Conservation (phyloP, 2,888 invertebrate genomes). For the Plebejus anna region DNA sequence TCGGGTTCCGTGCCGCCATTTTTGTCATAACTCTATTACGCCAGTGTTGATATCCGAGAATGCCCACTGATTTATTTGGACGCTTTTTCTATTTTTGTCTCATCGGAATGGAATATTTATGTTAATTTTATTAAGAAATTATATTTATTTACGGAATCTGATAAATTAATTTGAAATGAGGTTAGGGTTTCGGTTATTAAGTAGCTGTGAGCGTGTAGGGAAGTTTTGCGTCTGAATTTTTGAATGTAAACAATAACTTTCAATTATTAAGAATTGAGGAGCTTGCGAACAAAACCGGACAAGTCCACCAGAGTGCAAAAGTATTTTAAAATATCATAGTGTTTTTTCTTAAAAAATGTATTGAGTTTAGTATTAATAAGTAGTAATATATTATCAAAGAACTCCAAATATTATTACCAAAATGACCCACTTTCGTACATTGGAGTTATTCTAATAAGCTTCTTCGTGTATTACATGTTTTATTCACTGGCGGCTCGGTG, state of each 20-base stretch:
- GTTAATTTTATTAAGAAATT: background rate
- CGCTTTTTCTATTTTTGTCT: slow-evolving; percentile 27
- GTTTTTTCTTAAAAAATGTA: no score
- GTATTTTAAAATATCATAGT: no score
- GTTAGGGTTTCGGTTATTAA: no score
- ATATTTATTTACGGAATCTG: background rate
- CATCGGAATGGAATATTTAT: background rate
- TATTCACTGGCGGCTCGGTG: slow-evolving; percentile 54
- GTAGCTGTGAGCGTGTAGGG: no score
- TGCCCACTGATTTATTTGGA: slow-evolving; percentile 62
- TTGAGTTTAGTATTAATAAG: no score
- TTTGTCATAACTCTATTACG: slow-evolving; percentile 78
- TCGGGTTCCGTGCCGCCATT: slow-evolving; percentile 74
- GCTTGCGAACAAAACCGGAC: no score
- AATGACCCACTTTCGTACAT: background rate
- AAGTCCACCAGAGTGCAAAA: no score
- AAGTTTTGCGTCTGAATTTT: no score
- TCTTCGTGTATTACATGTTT: slow-evolving; percentile 74
- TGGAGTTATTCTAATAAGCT: slow-evolving; percentile 44
- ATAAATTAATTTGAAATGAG: no score
- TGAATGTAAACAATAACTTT: no score
- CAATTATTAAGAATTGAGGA: no score
- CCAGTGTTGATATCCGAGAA: slow-evolving; percentile 71
- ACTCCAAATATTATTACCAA: background rate
- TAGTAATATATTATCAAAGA: background rate